A percentile compares a stretch with the other conserved stretches of the same genome.
Evolutionary conservation across 1,140 invertebrate species (phyloP).

Genomic region (Hyles euphorbiae): DNA sequence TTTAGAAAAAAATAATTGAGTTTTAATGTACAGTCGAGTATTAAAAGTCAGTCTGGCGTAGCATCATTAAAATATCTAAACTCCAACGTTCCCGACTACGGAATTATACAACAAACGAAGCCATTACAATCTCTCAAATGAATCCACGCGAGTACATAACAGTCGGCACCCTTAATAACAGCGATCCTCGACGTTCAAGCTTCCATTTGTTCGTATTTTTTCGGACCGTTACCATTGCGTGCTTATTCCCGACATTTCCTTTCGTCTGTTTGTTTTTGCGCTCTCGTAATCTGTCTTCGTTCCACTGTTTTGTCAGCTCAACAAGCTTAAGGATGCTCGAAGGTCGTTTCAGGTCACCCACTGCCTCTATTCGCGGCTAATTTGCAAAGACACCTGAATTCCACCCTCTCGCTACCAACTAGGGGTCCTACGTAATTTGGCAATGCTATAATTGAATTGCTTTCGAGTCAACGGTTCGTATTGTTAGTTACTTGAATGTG

Average conservation of each 20-base stretch:
- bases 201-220: constrained; percentile 9
- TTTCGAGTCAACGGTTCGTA: neutral
- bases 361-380: neutral
- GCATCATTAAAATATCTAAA: no score
- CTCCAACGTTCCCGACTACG: no score
- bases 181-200: neutral
- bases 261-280: constrained; percentile 7
- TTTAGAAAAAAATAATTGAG: no score
- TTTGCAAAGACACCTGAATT: neutral
- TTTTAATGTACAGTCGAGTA: no score
- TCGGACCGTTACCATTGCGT: constrained; percentile 2
- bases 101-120: no score
- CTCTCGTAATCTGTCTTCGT: constrained; percentile 10
- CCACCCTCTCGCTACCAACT: neutral
- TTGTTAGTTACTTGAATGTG: neutral
- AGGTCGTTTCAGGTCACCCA: constrained; percentile 6
- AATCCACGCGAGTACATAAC: no score
- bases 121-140: no score
- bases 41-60: no score
- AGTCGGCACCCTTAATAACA: no score
- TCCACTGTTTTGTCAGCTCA: constrained; percentile 8
- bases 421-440: neutral
- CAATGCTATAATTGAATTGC: constrained; percentile 4
- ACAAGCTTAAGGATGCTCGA: constrained; percentile 4
- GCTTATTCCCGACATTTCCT: constrained; percentile 7